Percentiles rank a stretch among this genome's conserved stretches.
These are phyloP conservation scores for Antitype chi DNA, from an alignment of 2,888 invertebrate species.

Conservation along the genomic window DNA sequence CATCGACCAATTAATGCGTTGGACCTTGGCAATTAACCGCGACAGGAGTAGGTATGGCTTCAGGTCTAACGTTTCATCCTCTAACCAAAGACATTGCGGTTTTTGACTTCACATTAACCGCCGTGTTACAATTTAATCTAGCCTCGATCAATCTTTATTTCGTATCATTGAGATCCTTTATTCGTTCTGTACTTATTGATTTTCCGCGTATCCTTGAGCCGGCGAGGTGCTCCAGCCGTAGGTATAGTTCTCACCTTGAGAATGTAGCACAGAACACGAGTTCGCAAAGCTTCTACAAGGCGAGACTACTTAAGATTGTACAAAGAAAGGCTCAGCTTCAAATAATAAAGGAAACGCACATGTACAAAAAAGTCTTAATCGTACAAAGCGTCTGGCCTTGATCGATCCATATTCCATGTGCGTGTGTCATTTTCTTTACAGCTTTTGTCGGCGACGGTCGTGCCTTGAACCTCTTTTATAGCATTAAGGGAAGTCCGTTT, in stretches of 20 bases:
- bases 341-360: constrained; percentile 59
- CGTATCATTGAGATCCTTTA: constrained; percentile 68
- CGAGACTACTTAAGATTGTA: constrained; percentile 45
- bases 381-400: constrained; percentile 81
- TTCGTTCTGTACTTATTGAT: constrained; percentile 70
- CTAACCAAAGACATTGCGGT: constrained; percentile 77
- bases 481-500: constrained; percentile 61
- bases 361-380: constrained; percentile 55
- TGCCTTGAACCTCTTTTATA: constrained; percentile 70
- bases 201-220: constrained; percentile 70
- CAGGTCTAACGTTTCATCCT: constrained; percentile 78
- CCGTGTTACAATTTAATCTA: constrained; percentile 72
- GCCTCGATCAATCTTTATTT: constrained; percentile 71
- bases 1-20: constrained; percentile 45
- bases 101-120: constrained; percentile 71
- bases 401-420: constrained; percentile 84
- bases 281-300: constrained; percentile 38
- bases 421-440: constrained; percentile 81
- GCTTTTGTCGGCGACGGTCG: constrained; percentile 70
- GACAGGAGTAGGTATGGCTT: constrained; percentile 73
- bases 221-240: constrained; percentile 63
- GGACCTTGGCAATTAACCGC: constrained; percentile 73
- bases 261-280: constrained; percentile 34
- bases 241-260: constrained; percentile 67
- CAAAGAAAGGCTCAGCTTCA: constrained; percentile 53